Evolutionary conservation across 2,888 invertebrate species (phyloP).

Genomic region (Lepidocyrtinus sp.): DNA sequence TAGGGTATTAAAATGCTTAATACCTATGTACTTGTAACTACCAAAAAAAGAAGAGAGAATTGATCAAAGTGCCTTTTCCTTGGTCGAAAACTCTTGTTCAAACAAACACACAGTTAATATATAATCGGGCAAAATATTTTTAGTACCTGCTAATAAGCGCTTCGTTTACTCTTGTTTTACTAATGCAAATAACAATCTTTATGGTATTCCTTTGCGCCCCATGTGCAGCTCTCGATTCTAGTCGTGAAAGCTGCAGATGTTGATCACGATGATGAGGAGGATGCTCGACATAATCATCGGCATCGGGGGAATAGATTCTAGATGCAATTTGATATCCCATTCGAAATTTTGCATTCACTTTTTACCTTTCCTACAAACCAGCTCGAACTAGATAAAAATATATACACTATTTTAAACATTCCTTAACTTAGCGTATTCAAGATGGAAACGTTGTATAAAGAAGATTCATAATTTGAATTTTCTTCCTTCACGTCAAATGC

Average conservation of each 20-base stretch:
- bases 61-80: no score
- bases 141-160: neutral
- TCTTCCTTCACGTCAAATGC: neutral
- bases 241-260: neutral
- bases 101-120: constrained; percentile 40
- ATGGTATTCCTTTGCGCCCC: neutral
- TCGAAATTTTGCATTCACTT: neutral
- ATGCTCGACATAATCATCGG: neutral
- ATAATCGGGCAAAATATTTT: neutral
- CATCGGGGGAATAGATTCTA: neutral
- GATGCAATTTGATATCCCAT: neutral
- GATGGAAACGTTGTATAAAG: no score
- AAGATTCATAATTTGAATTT: neutral
- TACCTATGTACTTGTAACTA: no score
- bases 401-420: no score
- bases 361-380: neutral
- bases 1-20: no score
- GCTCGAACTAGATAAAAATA: no score
- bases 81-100: constrained; percentile 51
- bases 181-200: neutral
- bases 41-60: no score
- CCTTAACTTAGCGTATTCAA: no score
- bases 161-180: neutral
- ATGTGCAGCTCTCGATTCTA: neutral
- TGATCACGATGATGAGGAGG: neutral